These are phyloP conservation scores for Drosophila subsilvestris DNA, from an alignment of 2,888 invertebrate genomes.

Conservation along the genomic window DNA sequence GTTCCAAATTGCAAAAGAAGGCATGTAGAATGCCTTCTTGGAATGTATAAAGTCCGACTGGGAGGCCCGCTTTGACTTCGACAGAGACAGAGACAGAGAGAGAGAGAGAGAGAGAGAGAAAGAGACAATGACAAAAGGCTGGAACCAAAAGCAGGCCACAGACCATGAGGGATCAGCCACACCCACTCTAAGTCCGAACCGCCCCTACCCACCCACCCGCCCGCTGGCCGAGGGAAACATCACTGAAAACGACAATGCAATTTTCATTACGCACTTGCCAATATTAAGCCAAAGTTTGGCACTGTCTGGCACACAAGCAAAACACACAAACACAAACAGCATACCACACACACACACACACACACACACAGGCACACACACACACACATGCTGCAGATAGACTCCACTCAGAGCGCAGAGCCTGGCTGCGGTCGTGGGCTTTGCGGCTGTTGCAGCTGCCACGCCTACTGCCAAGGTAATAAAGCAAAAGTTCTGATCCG, in stretches of 20 bases:
- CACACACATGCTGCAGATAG: background rate
- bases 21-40: too few relatives aligned
- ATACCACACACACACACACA: constrained; percentile 9
- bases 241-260: constrained; percentile 64
- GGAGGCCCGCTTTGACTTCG: too few relatives aligned
- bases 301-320: constrained; percentile 19
- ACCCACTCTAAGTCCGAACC: background rate
- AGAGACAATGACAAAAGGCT: constrained; percentile 39
- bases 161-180: background rate
- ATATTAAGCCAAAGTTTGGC: constrained; percentile 66
- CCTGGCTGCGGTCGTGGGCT: constrained; percentile 35
- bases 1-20: too few relatives aligned
- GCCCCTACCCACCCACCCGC: background rate
- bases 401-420: constrained; percentile 2
- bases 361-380: constrained; percentile 17
- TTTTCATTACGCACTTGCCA: constrained; percentile 72
- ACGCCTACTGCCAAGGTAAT: constrained; percentile 64
- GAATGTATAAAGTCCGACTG: too few relatives aligned
- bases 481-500: constrained; percentile 69
- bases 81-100: too few relatives aligned
- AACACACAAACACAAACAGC: background rate
- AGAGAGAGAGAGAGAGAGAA: constrained; percentile 15
- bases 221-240: constrained; percentile 11
- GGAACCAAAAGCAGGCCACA: background rate
- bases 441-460: constrained; percentile 28